phyloP scores from a whole-genome alignment of 2,797 vertebrate species.

The Bradypus variegatus region DNA sequence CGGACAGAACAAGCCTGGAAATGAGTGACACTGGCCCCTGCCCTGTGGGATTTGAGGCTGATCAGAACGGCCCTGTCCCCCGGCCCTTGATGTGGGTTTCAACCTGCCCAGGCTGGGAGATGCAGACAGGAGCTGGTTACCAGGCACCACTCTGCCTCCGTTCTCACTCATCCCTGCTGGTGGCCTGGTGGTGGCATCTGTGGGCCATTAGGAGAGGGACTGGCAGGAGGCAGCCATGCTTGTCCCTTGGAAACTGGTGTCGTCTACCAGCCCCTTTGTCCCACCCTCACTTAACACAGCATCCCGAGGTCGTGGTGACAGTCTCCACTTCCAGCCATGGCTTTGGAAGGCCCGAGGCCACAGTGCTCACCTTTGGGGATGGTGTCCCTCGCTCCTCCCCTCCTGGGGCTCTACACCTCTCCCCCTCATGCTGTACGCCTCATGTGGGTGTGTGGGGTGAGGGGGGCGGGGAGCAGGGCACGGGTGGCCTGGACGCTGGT shows the following conservation, averaged over 20 bases:
- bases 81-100: too few relatives aligned
- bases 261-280: not conserved
- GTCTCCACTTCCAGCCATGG: not conserved
- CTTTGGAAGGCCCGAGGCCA: not conserved
- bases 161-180: fast-evolving
- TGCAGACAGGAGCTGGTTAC: not conserved
- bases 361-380: too few relatives aligned
- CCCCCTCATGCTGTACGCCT: not conserved
- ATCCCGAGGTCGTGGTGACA: not conserved
- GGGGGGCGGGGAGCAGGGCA: not conserved
- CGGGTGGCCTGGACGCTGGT: not conserved
- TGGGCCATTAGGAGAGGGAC: not conserved
- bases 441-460: not conserved
- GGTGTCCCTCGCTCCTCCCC: not conserved
- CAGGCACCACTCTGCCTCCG: not conserved
- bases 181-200: not conserved
- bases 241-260: not conserved
- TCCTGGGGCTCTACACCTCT: not conserved
- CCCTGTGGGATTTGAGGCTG: too few relatives aligned
- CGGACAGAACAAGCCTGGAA: too few relatives aligned
- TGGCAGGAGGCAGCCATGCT: not conserved
- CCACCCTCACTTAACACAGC: not conserved
- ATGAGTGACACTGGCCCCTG: too few relatives aligned
- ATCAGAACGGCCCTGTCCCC: not conserved
- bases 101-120: too few relatives aligned